Base-by-base conservation (phyloP, 2,113 vertebrate genomes). In the Ammodytes marinus region DNA sequence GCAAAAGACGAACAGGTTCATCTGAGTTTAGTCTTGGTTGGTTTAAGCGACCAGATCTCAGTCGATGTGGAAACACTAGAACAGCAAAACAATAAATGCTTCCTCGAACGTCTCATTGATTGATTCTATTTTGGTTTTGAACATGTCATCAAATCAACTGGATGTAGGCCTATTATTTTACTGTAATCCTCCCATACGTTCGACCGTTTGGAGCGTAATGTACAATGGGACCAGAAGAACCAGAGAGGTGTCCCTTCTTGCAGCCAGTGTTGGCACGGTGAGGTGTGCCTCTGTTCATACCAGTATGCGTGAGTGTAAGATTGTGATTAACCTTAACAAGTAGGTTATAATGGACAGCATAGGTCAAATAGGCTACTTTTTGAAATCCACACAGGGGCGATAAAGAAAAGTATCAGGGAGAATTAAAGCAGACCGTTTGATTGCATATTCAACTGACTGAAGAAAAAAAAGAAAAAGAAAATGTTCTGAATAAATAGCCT, bases 281-380 rank as follows among this genome's bases (percentile, higher is more conserved):
- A 59, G 50, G 49, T 65, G 69, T 74, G 74, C 17, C 59, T 65
- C n/a, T 17, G 15, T 8, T 45, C 59, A 7, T 1, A 35, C 0
- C 55, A 68, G 78, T 47, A 40, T 61, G 3, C 11, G 27, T 0
- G 69, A 60, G 59, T 0, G 42, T 43, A 53, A 10, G 52, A 42
- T 19, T n/a, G 39, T 27, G 69, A 60, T 53, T 69, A 19, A 6
- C 70, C 27, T 27, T 27, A 27, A 27, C 27, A 27, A 27, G 27
- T 27, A 27, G 11, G 66, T 27, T 50, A 2, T 37, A 63, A 53
- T 27, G 45, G 68, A 72, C 84, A 78, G 39, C 27, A 85, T 17
- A 78, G 82, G 79, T 80, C 69, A 73, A 17, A 74, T 39, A 27
- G 27, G 27, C 1, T 27, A 66, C 17, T 47, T 9, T 63, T 7